Evolutionary conservation across 2,888 invertebrate genomes (phyloP).

Genomic region (Pelosia muscerda): DNA sequence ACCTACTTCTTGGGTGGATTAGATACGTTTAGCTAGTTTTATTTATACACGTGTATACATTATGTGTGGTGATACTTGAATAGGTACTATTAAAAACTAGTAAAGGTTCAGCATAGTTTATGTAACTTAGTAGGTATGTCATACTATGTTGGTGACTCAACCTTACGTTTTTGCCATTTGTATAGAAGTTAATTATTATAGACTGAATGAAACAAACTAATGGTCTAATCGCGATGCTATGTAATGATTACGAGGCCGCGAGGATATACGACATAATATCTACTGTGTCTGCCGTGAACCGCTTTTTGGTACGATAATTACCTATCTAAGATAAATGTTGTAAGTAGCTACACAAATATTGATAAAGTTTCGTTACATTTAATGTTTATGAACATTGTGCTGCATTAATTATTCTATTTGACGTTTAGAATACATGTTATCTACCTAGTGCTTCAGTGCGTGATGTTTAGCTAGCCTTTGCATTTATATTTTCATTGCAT

Average conservation of each 20-base stretch:
- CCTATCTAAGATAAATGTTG: not conserved
- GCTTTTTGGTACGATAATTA: not conserved
- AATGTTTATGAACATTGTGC: not conserved
- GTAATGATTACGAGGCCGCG: not conserved
- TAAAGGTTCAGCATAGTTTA: too few relatives aligned
- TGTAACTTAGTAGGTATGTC: too few relatives aligned
- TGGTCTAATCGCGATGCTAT: not conserved
- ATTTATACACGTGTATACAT: not conserved
- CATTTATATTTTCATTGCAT: too few relatives aligned
- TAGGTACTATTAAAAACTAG: too few relatives aligned
- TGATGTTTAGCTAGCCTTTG: too few relatives aligned
- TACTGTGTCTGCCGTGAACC: not conserved
- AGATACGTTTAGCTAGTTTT: not conserved
- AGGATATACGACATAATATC: not conserved
- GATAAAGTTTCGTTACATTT: not conserved
- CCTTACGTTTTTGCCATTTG: not conserved
- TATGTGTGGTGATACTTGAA: too few relatives aligned
- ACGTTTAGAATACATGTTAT: too few relatives aligned
- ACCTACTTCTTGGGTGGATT: not conserved
- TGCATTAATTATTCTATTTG: too few relatives aligned
- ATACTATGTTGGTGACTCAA: not conserved
- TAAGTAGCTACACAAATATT: not conserved
- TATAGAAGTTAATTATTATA: not conserved
- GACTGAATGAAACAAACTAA: not conserved
- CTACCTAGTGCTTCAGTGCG: too few relatives aligned